These are phyloP conservation scores for Corythaeola cristata DNA, from an alignment of 2,113 vertebrate genomes.

Conservation along the genomic window DNA sequence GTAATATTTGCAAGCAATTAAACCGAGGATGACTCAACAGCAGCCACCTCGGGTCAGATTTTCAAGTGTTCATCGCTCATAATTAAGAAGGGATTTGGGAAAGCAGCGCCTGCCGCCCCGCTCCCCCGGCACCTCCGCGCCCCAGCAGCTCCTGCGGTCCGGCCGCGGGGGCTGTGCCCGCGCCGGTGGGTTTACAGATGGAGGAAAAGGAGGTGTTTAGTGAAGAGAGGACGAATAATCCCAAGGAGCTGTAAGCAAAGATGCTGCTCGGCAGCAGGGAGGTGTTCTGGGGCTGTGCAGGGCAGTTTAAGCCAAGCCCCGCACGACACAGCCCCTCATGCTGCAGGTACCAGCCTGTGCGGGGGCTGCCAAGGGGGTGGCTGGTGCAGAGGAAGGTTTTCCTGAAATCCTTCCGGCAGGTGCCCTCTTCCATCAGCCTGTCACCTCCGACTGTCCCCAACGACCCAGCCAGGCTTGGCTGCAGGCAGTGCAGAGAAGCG, in stretches of 20 bases:
- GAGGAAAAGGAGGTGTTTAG: neutral
- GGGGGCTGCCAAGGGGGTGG: neutral
- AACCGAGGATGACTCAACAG: constrained; percentile 41
- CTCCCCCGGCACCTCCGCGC: neutral
- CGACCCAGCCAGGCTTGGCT: fast-evolving
- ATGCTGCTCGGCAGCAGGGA: neutral
- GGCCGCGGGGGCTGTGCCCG: neutral
- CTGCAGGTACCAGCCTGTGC: fast-evolving
- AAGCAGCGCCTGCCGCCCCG: neutral
- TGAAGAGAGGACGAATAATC: neutral
- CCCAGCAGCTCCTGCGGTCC: fast-evolving
- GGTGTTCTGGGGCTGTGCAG: neutral
- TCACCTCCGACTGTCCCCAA: fast-evolving
- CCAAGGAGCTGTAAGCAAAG: neutral
- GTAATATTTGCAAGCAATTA: constrained; percentile 61
- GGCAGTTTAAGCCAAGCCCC: neutral
- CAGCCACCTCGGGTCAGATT: constrained; percentile 23
- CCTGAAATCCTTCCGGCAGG: neutral
- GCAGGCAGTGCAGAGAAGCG: fast-evolving
- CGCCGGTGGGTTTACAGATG: neutral
- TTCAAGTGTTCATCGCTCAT: neutral
- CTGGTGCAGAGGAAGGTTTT: fast-evolving
- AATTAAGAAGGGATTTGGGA: neutral
- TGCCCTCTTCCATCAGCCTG: neutral
- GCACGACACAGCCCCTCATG: neutral